A percentile compares a stretch with the other conserved stretches of the same genome.
These are phyloP conservation scores for Trichoplusia ni DNA, from an alignment of 1,140 invertebrate species.

Conservation along the genomic window DNA sequence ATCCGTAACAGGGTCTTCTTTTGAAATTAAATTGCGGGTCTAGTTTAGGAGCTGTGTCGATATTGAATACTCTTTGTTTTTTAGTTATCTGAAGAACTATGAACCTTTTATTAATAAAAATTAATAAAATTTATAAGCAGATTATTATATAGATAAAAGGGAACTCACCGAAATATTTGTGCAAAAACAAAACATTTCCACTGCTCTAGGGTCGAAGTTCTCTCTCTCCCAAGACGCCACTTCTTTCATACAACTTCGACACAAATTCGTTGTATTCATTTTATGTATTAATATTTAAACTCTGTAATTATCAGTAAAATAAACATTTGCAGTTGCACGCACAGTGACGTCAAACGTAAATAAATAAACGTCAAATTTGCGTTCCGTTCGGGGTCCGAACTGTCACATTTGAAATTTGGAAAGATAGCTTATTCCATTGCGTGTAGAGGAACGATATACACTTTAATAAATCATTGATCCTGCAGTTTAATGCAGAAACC, in stretches of 20 bases:
- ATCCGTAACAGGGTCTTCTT: no score
- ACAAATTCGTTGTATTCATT: slow-evolving; percentile 64
- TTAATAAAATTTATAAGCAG: no score
- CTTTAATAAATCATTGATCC: no score
- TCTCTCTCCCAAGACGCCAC: slow-evolving; percentile 63
- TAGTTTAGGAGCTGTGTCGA: no score
- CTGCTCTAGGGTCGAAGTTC: slow-evolving; percentile 51
- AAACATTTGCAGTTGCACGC: neutral
- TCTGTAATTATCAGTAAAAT: no score
- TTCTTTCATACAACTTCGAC: slow-evolving; percentile 72
- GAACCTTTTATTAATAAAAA: no score
- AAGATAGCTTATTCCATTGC: neutral
- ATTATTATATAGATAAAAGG: no score
- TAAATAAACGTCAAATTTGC: neutral
- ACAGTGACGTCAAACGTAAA: neutral
- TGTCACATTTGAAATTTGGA: neutral
- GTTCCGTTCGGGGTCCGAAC: neutral
- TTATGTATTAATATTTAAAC: slow-evolving; percentile 14
- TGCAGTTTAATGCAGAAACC: no score
- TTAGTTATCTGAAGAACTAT: no score
- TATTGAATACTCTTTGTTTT: no score
- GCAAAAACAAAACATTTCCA: slow-evolving; percentile 73
- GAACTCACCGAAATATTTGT: slow-evolving; percentile 64
- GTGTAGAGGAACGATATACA: neutral
- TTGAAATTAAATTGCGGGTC: no score